These are phyloP conservation scores for Ellobium chinense DNA, from an alignment of 2,888 invertebrate species.

Conservation along the genomic window DNA sequence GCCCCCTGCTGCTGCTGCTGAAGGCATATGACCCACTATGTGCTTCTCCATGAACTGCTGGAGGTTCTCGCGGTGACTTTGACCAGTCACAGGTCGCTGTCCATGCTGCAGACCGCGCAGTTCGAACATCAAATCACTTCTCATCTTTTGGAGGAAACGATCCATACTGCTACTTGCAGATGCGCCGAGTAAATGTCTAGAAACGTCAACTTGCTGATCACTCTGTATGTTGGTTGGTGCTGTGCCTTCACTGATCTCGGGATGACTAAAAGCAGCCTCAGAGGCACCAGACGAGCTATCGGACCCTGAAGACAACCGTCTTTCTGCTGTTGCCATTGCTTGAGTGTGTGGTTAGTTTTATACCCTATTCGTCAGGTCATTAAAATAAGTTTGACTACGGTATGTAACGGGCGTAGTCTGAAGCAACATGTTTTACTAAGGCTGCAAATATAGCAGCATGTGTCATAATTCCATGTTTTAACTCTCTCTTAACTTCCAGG, in stretches of 20 bases:
- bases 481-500: neutral
- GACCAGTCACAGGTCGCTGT: slow-evolving; percentile 75
- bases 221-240: no score
- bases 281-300: no score
- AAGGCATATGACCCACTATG: slow-evolving; percentile 46
- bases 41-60: slow-evolving; percentile 69
- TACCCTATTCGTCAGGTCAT: neutral
- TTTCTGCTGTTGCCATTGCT: neutral
- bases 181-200: neutral
- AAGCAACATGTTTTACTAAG: neutral
- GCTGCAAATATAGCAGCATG: neutral
- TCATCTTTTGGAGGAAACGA: slow-evolving; percentile 7
- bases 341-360: no score
- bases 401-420: neutral
- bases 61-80: slow-evolving; percentile 64
- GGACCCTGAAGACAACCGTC: neutral
- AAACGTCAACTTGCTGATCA: neutral
- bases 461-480: neutral
- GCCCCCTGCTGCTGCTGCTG: slow-evolving; percentile 43
- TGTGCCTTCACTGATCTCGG: no score
- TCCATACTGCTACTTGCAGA: neutral
- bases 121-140: slow-evolving; percentile 74
- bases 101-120: slow-evolving; percentile 70
- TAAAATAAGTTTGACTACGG: neutral
- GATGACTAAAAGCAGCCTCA: no score